phyloP scores from a whole-genome alignment of 2,113 vertebrate genomes.

The Dissostichus mawsoni region DNA sequence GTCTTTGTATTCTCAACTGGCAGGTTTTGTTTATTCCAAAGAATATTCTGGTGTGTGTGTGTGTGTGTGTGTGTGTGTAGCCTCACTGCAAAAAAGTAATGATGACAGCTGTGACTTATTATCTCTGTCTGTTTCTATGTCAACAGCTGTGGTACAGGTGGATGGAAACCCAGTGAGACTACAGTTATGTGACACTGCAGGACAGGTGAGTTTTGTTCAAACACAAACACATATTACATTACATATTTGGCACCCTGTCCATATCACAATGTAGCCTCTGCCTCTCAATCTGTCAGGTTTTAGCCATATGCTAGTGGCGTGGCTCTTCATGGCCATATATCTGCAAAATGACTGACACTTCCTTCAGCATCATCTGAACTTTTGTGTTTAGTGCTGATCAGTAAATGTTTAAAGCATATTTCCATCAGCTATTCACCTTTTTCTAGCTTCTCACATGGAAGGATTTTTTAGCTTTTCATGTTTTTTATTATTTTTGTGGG shows the following conservation, averaged over 20 bases:
- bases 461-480: neutral
- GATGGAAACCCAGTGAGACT: slow-evolving; percentile 86
- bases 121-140: slow-evolving; percentile 48
- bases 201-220: slow-evolving; percentile 82
- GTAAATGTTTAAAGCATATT: no score
- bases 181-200: slow-evolving; percentile 89
- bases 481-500: neutral
- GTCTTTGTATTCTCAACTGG: slow-evolving; percentile 67
- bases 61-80: neutral
- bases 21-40: slow-evolving; percentile 57
- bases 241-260: neutral
- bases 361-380: neutral
- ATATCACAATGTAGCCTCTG: neutral
- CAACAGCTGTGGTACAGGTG: slow-evolving; percentile 87
- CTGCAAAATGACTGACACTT: neutral
- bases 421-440: no score
- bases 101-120: slow-evolving; percentile 53
- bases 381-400: neutral
- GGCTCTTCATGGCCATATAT: neutral
- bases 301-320: neutral
- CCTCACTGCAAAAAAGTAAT: neutral
- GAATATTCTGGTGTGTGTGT: slow-evolving; percentile 6
- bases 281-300: neutral
- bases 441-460: neutral
- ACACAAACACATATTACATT: neutral